Evolutionary conservation across 2,888 invertebrate species (phyloP), one percentile per base, ranked within the genome.

Genomic region (Monochamus alternatus): DNA sequence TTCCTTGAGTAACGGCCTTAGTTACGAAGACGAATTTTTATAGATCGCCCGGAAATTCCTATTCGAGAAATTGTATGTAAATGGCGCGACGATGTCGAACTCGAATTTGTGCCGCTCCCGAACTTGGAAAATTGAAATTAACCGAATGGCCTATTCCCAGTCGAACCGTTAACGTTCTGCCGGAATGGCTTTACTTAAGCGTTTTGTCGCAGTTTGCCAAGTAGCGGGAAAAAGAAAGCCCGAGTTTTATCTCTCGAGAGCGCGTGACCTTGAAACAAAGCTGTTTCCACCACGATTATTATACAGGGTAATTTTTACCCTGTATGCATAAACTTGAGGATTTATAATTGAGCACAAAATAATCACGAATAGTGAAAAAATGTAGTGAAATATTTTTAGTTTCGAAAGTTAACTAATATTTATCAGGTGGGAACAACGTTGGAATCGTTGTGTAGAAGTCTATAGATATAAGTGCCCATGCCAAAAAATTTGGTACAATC

Each of bases 11-110:
- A 51, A 51, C 51, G 51, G 51, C 3, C 51, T n/a, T 9, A 51
- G 51, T 51, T 51, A 51, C 51, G 51, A 51, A 51, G 51, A n/a
- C 51, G 51, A 51, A 10, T 10, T n/a, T n/a, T 14, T 12, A 14
- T 55, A 55, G 7, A 55, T 55, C 55, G 55, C 55, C 55, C 22
- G 55, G 55, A 55, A 55, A 55, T 22, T 55, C 55, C 55, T 55
- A 55, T 14, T 55, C 55, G n/a, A 22, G 55, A 55, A 55, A 55
- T 55, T 55, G 55, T 55, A 55, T 55, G 55, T 55, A 55, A 55
- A 55, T 55, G 55, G 55, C n/a, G 22, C 14, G n/a, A 14, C 55
- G n/a, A n/a, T 55, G 55, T 55, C 55, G 55, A 55, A n/a, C 55
- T 14, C n/a, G 55, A 55, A 55, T 55, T 55, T 55, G 55, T 55